These are phyloP conservation scores for Gopherus evgoodei DNA, from an alignment of 2,113 vertebrate species.

Conservation along the genomic window DNA sequence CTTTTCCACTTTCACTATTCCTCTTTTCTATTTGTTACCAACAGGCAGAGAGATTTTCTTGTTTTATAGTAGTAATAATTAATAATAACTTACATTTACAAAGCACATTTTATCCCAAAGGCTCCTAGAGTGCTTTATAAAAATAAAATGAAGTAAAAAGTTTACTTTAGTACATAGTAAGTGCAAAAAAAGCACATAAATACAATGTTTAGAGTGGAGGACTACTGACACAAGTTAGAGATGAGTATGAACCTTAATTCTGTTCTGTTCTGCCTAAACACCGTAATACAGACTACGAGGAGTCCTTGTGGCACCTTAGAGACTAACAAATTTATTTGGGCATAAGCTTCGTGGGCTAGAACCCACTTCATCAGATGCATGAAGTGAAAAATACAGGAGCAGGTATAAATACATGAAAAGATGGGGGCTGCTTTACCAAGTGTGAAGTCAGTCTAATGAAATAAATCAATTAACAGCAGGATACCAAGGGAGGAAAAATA, in stretches of 20 bases:
- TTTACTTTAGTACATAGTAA: fast-evolving
- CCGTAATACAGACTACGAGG: background rate
- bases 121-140: background rate
- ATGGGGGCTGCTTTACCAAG: too few relatives aligned
- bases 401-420: too few relatives aligned
- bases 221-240: background rate
- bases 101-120: background rate
- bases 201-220: background rate
- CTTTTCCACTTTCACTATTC: background rate
- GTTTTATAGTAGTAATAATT: background rate
- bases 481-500: too few relatives aligned
- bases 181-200: background rate
- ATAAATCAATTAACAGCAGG: too few relatives aligned
- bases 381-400: too few relatives aligned
- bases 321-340: too few relatives aligned
- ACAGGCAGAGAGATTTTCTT: background rate
- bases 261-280: background rate
- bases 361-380: too few relatives aligned
- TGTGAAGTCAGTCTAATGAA: too few relatives aligned
- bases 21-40: background rate
- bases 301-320: too few relatives aligned
- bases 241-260: background rate
- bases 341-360: too few relatives aligned
- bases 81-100: background rate
- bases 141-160: background rate